Conservation (phyloP, 2,888 invertebrate species). For the Apotomis betuletana region DNA sequence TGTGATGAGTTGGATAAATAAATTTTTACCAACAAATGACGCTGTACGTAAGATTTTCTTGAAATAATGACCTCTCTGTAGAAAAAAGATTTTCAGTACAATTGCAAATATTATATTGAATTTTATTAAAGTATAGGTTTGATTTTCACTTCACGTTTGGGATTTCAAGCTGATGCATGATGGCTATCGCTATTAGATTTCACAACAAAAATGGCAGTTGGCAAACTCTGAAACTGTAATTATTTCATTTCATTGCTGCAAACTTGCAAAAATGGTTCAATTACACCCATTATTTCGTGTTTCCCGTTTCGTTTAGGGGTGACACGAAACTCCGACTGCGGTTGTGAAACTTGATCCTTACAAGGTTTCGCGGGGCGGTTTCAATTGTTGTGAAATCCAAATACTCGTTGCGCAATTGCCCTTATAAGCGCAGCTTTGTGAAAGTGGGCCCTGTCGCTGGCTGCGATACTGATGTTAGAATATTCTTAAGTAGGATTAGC, state of each 20-base stretch:
- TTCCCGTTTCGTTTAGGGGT: not conserved
- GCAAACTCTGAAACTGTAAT: not conserved
- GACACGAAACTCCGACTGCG: slow-evolving; percentile 11
- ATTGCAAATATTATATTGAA: no score
- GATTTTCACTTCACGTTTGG: not conserved
- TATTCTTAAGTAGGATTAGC: not conserved
- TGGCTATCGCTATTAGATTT: not conserved
- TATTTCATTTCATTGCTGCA: not conserved
- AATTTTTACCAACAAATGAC: no score
- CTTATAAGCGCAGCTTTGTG: slow-evolving; percentile 19
- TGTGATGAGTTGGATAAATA: no score
- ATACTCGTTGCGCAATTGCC: slow-evolving; percentile 25
- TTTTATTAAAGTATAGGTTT: no score
- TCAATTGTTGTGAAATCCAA: slow-evolving; percentile 31
- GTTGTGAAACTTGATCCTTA: slow-evolving; percentile 31
- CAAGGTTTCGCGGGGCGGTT: slow-evolving; percentile 17
- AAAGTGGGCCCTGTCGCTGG: slow-evolving; percentile 16
- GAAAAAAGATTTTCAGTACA: no score
- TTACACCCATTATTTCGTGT: slow-evolving; percentile 1
- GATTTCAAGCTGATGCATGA: not conserved
- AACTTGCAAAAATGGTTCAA: not conserved
- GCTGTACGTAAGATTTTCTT: no score
- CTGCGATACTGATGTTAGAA: slow-evolving; percentile 9
- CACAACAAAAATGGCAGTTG: not conserved
- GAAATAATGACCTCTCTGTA: no score